Percentiles rank a stretch among this genome's conserved stretches.
phyloP scores from a whole-genome alignment of 1,140 invertebrate genomes.

The Ceratina japonica region DNA sequence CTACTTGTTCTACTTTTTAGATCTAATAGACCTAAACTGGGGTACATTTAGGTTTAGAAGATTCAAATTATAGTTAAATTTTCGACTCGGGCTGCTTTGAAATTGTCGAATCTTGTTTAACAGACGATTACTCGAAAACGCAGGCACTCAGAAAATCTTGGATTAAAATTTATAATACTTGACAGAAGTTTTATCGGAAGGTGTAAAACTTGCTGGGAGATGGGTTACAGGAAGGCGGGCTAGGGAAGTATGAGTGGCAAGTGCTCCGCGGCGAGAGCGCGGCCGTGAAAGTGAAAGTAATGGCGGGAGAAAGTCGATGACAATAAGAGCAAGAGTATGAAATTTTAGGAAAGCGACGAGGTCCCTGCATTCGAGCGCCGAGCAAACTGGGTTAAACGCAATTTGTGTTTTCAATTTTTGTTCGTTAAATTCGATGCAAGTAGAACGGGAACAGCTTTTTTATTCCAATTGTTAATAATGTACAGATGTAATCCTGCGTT shows the following conservation, averaged over 20 bases:
- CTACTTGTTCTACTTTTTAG: too few species aligned
- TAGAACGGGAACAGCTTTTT: too few species aligned
- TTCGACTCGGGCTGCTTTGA: too few species aligned
- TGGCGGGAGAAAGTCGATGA: not conserved
- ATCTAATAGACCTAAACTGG: too few species aligned
- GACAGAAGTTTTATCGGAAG: not conserved
- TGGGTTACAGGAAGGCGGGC: not conserved
- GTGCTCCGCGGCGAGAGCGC: not conserved
- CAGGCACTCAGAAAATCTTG: not conserved
- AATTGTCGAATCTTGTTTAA: not conserved
- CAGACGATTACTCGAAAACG: not conserved
- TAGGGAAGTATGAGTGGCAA: not conserved
- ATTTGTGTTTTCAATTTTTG: too few species aligned
- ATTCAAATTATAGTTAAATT: too few species aligned
- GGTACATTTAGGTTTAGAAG: too few species aligned
- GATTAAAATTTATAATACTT: not conserved
- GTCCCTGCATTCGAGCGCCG: not conserved
- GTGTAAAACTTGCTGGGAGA: not conserved
- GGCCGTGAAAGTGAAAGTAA: conserved; percentile 3
- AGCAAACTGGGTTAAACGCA: too few species aligned
- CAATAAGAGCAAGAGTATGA: conserved; percentile 1
- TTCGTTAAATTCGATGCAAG: too few species aligned
- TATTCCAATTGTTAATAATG: too few species aligned
- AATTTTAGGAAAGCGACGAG: not conserved
- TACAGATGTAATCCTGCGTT: too few species aligned